phyloP scores from a whole-genome alignment of 2,888 invertebrate species.

The Pasiphila rectangulata region DNA sequence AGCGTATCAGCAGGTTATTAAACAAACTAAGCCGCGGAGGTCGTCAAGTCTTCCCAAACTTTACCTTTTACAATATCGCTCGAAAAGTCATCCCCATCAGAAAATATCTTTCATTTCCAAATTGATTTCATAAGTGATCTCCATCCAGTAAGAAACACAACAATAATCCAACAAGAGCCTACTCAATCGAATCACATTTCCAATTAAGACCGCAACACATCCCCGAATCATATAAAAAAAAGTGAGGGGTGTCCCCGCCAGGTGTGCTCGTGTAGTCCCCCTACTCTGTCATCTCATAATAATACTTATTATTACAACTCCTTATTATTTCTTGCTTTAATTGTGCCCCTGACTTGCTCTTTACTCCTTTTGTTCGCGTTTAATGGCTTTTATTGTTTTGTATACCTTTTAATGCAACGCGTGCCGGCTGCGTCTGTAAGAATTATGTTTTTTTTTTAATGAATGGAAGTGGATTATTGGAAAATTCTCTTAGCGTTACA shows the following conservation, averaged over 20 bases:
- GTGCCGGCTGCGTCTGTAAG: slow-evolving; percentile 66
- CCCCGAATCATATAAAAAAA: slow-evolving; percentile 29
- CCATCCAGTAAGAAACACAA: slow-evolving; percentile 7
- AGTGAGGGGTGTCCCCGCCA: slow-evolving; percentile 52
- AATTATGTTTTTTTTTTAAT: slow-evolving; percentile 28
- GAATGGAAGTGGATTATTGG: slow-evolving; percentile 11
- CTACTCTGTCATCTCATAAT: slow-evolving; percentile 60
- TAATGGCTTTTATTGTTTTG: slow-evolving; percentile 79
- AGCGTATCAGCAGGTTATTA: too few species aligned
- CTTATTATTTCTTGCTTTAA: slow-evolving; percentile 81
- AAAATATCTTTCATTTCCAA: slow-evolving; percentile 7
- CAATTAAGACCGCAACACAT: slow-evolving; percentile 33
- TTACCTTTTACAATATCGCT: too few species aligned
- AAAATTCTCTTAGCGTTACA: slow-evolving; percentile 1
- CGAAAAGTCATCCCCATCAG: too few species aligned
- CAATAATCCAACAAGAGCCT: slow-evolving; percentile 9
- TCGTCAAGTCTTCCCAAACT: too few species aligned
- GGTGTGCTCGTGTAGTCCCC: slow-evolving; percentile 56
- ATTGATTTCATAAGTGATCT: too few species aligned
- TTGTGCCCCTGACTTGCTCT: slow-evolving; percentile 77
- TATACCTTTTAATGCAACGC: slow-evolving; percentile 61
- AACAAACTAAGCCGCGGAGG: too few species aligned
- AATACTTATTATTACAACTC: slow-evolving; percentile 79
- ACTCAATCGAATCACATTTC: slow-evolving; percentile 29
- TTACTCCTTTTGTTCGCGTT: slow-evolving; percentile 76